Evolutionary conservation across 2,797 vertebrate species (phyloP), one percentile per base, ranked within the genome.

Genomic region (Odontamblyopus rebecca): DNA sequence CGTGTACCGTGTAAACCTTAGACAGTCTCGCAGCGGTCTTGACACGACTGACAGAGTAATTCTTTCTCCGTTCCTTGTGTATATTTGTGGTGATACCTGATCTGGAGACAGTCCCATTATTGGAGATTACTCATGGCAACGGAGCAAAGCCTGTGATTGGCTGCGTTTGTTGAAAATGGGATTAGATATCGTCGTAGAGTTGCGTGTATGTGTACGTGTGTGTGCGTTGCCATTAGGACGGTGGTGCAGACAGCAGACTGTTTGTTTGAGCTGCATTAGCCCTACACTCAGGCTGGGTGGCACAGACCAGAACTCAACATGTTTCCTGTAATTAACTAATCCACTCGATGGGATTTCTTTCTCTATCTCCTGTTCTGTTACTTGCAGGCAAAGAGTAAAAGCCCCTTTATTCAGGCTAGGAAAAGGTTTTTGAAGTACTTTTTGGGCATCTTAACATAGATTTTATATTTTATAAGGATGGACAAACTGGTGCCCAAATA

Each of bases 321-420:
- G 82, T 79, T 93, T 91, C 89, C 91, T 92, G 89, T 91, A 93
- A 92, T 93, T 91, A 92, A 90, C 85, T 81, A 85, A 89, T 88
- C 82, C 82, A 81, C 80, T 80, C 73, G 69, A 79, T 64, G 38
- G 61, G 69, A 62, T 57, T 54, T 76, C 51, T 53, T 75, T 66
- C 63, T 69, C 16, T 53, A 48, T 32, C 61, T 62, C 57, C 57
- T 18, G 18, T 6, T 62, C 9, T 57, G 3, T 57, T 57, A 48
- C 44, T 48, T 48, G 44, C 44, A 48, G 44, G 3, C 44, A 48
- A 48, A 48, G 44, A 23, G 19, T 54, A n/a, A 54, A 54, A 54
- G 1, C 7, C 11, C 53, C 7, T 23, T 7, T 54, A 23, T 54
- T 23, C 53, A 54, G 2, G 19, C 44, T 48, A 48, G 4, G 13